These are phyloP conservation scores for Prionace glauca DNA, from an alignment of 2,797 vertebrate species.

Conservation along the genomic window DNA sequence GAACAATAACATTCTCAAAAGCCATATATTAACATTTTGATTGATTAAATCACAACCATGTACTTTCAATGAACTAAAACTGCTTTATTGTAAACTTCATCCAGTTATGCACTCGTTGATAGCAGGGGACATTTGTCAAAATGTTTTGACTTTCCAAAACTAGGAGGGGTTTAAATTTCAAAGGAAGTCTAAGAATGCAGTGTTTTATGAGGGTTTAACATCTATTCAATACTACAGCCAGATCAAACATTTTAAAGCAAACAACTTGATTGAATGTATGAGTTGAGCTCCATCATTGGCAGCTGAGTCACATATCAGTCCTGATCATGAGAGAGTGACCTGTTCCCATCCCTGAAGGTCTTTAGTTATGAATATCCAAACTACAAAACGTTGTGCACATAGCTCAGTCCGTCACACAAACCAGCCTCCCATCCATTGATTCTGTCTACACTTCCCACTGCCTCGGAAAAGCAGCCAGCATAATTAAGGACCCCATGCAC, in stretches of 20 bases:
- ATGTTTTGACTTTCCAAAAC: background rate
- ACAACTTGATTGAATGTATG: background rate
- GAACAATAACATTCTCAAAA: background rate
- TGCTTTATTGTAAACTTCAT: background rate
- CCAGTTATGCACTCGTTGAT: background rate
- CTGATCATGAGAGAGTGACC: background rate
- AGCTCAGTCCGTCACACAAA: no score
- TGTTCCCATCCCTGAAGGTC: background rate
- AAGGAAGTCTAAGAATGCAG: background rate
- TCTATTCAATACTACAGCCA: background rate
- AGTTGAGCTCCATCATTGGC: background rate
- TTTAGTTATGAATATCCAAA: background rate
- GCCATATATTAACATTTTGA: background rate
- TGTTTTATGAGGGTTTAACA: background rate
- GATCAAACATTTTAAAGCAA: background rate
- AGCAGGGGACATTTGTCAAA: background rate
- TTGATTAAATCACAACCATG: background rate
- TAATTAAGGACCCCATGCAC: no score
- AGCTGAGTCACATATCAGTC: background rate
- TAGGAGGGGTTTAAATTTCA: background rate
- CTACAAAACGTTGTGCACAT: no score
- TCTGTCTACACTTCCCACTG: no score
- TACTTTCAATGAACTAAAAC: background rate
- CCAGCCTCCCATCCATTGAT: no score
- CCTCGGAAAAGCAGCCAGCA: no score